Percentiles rank a stretch among this genome's conserved stretches.
phyloP scores from a whole-genome alignment of 2,113 vertebrate genomes.

The Spilogale gracilis region DNA sequence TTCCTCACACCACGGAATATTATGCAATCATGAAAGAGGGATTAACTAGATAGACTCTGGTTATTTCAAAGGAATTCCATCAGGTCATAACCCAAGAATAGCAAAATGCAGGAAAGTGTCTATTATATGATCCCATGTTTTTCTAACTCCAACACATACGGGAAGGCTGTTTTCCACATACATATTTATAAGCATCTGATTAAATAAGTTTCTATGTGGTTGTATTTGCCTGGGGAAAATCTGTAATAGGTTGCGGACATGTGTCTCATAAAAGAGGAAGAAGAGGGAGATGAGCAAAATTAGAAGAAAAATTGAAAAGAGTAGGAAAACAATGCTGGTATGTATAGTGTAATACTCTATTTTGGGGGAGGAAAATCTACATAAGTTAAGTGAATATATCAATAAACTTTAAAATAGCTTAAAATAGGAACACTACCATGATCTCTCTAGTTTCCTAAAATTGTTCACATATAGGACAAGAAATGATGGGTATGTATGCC shows the following conservation, averaged over 20 bases:
- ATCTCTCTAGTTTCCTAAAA: neutral
- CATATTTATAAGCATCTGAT: neutral
- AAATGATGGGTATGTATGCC: neutral
- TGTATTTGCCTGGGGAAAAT: neutral
- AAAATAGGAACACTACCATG: neutral
- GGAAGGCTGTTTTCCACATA: neutral
- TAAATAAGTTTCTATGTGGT: neutral
- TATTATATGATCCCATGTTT: neutral
- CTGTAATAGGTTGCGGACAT: neutral
- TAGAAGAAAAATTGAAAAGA: neutral
- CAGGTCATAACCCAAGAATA: neutral
- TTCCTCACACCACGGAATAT: neutral
- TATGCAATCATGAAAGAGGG: neutral
- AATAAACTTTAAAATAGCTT: neutral
- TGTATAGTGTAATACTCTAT: neutral
- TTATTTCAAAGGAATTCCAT: neutral
- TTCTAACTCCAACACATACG: neutral
- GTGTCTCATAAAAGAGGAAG: neutral
- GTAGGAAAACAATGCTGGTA: neutral
- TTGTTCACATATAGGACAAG: neutral
- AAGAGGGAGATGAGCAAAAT: neutral
- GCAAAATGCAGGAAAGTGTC: neutral
- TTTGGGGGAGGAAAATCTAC: neutral
- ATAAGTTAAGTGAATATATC: neutral
- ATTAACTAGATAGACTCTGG: neutral